phyloP scores from a whole-genome alignment of 2,888 invertebrate species.

The Gastrophysa polygoni region DNA sequence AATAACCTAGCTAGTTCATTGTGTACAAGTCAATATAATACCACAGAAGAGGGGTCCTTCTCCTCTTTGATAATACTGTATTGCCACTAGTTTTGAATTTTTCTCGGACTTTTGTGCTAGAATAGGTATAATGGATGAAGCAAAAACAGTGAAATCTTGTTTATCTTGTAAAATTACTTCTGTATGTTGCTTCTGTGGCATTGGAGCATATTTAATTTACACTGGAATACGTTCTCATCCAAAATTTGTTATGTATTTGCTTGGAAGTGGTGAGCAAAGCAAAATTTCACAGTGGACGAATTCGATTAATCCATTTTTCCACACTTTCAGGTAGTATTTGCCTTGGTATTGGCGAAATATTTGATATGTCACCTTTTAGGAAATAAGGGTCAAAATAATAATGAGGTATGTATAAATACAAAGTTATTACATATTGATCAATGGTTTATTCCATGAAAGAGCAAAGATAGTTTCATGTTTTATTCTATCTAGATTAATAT shows the following conservation, averaged over 20 bases:
- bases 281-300: no score
- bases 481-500: conserved; percentile 52
- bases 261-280: conserved; percentile 49
- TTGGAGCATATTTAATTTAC: conserved; percentile 52
- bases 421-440: background rate
- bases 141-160: conserved; percentile 38
- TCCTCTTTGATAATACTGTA: no score
- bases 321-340: conserved; percentile 47
- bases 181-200: conserved; percentile 48
- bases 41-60: no score
- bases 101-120: no score
- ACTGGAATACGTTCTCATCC: conserved; percentile 44
- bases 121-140: conserved; percentile 24
- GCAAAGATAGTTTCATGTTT: background rate
- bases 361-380: conserved; percentile 51
- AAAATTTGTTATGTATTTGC: conserved; percentile 43
- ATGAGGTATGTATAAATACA: conserved; percentile 3
- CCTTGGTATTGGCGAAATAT: conserved; percentile 53
- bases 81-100: no score
- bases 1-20: no score
- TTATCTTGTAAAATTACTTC: conserved; percentile 52
- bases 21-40: no score
- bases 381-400: conserved; percentile 16
- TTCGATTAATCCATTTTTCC: conserved; percentile 1
- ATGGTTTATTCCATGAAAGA: background rate